Evolutionary conservation across 2,797 vertebrate genomes (phyloP).

Genomic region (Gambusia yucatana): DNA sequence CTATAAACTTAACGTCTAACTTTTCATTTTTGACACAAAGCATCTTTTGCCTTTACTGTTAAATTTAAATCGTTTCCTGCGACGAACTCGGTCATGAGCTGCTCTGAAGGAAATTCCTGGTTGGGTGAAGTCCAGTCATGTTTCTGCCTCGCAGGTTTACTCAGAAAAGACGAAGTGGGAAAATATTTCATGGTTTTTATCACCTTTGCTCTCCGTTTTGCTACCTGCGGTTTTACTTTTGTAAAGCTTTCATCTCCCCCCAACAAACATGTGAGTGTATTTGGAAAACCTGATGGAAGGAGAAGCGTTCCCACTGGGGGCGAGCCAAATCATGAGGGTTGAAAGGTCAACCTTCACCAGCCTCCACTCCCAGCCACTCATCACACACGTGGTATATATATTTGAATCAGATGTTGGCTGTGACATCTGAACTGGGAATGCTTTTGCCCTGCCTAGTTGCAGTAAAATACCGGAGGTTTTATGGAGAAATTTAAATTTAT

Average conservation of each 20-base stretch:
- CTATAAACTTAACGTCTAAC: background rate
- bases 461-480: background rate
- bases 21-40: background rate
- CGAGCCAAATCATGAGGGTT: background rate
- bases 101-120: background rate
- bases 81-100: background rate
- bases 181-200: background rate
- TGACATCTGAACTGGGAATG: constrained; percentile 5
- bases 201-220: background rate
- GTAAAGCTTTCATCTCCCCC: background rate
- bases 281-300: background rate
- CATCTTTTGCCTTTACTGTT: background rate
- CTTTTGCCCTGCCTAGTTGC: background rate
- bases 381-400: constrained; percentile 19
- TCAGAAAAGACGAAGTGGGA: background rate
- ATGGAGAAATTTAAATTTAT: background rate
- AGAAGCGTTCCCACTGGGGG: background rate
- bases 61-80: background rate
- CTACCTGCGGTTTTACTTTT: constrained; percentile 1
- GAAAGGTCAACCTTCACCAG: background rate
- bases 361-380: background rate
- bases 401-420: constrained; percentile 16
- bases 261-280: background rate
- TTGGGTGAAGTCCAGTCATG: background rate
- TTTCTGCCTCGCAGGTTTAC: constrained; percentile 1